phyloP scores from a whole-genome alignment of 2,113 vertebrate species.

The Lethenteron reissneri region DNA sequence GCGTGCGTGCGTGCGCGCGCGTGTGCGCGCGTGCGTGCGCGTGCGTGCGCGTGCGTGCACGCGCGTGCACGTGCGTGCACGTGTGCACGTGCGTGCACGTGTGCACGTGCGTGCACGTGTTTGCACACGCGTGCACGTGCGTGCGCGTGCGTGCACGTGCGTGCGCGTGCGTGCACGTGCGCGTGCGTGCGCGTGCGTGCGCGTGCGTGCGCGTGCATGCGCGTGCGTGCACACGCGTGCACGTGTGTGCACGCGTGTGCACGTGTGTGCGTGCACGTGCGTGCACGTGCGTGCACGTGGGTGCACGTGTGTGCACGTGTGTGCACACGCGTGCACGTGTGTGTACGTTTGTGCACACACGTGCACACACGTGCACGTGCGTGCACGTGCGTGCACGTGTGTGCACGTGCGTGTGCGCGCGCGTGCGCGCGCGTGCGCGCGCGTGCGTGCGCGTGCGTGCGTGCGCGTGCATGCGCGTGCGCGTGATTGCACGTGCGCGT shows the following conservation, averaged over 20 bases:
- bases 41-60: constrained; percentile 1
- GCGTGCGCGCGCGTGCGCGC: neutral
- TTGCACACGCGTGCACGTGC: neutral
- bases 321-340: neutral
- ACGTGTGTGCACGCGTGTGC: neutral
- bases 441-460: constrained; percentile 1
- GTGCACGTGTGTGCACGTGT: neutral
- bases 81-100: neutral
- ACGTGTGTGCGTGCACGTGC: neutral
- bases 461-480: neutral
- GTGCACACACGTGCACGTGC: neutral
- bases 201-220: neutral
- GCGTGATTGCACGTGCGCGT: no score
- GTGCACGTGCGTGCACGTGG: neutral
- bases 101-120: neutral
- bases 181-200: neutral
- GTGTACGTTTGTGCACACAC: no score
- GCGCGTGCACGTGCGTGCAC: neutral
- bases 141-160: neutral
- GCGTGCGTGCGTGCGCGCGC: neutral
- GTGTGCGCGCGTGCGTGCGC: neutral
- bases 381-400: neutral
- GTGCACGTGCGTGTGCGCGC: neutral
- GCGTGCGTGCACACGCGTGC: neutral
- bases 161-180: neutral